Conservation (phyloP, 2,113 vertebrate species). For the Cinclus cinclus region DNA sequence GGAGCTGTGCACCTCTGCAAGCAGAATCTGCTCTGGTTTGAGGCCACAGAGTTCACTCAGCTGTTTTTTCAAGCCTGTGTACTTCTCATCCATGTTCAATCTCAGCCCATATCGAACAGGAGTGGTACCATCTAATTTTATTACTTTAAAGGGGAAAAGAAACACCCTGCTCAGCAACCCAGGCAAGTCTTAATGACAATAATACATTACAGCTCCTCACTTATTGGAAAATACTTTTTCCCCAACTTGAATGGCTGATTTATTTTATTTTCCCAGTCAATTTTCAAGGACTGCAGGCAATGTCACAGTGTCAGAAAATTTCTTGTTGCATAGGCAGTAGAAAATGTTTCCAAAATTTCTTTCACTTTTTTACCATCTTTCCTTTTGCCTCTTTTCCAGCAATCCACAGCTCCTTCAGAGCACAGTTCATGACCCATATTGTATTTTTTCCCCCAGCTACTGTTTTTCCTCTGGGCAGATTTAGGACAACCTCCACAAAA, state of each 20-base stretch:
- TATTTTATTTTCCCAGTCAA: not conserved
- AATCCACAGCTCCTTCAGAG: not conserved
- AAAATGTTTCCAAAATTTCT: not conserved
- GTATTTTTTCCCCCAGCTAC: not conserved
- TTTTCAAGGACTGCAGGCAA: not conserved
- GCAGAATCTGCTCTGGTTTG: conserved; percentile 94
- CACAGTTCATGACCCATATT: not conserved
- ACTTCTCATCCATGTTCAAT: conserved; percentile 97
- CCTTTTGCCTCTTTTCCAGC: not conserved
- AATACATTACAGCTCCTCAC: not conserved
- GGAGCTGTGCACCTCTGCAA: conserved; percentile 93
- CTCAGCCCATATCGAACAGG: conserved; percentile 91
- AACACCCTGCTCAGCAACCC: not conserved
- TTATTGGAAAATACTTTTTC: not conserved
- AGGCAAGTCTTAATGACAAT: not conserved
- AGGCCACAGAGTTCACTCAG: conserved; percentile 92
- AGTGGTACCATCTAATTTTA: conserved; percentile 93
- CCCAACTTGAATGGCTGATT: not conserved
- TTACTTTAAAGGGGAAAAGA: conserved; percentile 77
- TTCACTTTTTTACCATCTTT: not conserved
- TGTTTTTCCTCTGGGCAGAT: not conserved
- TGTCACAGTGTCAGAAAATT: not conserved
- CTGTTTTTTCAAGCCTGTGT: conserved; percentile 94
- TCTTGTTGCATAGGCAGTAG: not conserved
- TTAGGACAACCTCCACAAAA: not conserved